These are phyloP conservation scores for Drosophila ficusphila DNA, from an alignment of 1,140 invertebrate species.

Conservation along the genomic window DNA sequence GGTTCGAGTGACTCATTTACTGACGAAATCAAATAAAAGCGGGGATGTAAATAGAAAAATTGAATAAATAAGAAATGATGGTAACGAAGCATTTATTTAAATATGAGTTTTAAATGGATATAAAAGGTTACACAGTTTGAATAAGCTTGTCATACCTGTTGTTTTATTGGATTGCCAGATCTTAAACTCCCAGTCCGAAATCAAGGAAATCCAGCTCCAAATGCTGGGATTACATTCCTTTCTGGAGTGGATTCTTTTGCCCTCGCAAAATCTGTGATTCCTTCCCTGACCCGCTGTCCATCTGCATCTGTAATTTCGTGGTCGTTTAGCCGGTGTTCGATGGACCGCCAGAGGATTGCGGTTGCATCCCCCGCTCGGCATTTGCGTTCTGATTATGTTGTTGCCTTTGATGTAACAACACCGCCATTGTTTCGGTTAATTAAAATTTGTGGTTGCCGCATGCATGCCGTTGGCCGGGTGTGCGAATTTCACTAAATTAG, in stretches of 20 bases:
- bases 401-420: slow-evolving; percentile 63
- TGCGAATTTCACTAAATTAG: slow-evolving; percentile 68
- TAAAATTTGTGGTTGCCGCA: slow-evolving; percentile 76
- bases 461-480: slow-evolving; percentile 19
- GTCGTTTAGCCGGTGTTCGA: slow-evolving; percentile 54
- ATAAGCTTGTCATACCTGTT: too few species aligned
- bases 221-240: too few species aligned
- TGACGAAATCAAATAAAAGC: background rate
- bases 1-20: slow-evolving; percentile 11
- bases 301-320: slow-evolving; percentile 56
- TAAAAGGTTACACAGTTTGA: too few species aligned
- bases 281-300: background rate
- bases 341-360: slow-evolving; percentile 46
- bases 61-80: too few species aligned
- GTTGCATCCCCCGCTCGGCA: slow-evolving; percentile 35
- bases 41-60: background rate
- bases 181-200: too few species aligned
- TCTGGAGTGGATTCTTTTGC: too few species aligned
- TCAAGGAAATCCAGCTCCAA: too few species aligned
- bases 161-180: too few species aligned
- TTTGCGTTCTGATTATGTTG: slow-evolving; percentile 59
- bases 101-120: too few species aligned
- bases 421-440: slow-evolving; percentile 80
- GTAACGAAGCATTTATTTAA: too few species aligned
- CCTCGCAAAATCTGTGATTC: slow-evolving; percentile 11